These are phyloP conservation scores for Epirrhoe tristata DNA, from an alignment of 2,888 invertebrate species.

Conservation along the genomic window DNA sequence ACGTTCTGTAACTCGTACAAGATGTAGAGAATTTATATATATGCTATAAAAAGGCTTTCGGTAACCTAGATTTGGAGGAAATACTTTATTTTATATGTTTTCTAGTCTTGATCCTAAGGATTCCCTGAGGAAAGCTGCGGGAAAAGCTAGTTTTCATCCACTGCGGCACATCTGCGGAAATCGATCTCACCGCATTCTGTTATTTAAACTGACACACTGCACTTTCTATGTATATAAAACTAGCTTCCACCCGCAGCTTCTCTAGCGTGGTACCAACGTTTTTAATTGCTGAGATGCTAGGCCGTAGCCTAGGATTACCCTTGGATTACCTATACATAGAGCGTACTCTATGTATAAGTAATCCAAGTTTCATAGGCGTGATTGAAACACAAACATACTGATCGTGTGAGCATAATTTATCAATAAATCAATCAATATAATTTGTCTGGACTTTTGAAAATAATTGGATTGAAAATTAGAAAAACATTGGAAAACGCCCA, in stretches of 20 bases:
- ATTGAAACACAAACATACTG: too few relatives aligned
- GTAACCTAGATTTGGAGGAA: not conserved
- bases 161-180: constrained; percentile 33
- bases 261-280: not conserved
- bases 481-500: too few relatives aligned
- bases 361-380: too few relatives aligned
- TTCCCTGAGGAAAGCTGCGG: constrained; percentile 13
- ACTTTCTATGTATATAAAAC: constrained; percentile 8
- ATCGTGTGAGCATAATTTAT: too few relatives aligned
- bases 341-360: too few relatives aligned
- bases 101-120: constrained; percentile 15
- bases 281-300: too few relatives aligned
- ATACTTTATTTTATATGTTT: not conserved
- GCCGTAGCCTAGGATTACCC: too few relatives aligned
- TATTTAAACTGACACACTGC: constrained; percentile 26
- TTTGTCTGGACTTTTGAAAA: too few relatives aligned
- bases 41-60: not conserved
- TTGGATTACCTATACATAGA: too few relatives aligned
- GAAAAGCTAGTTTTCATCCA: constrained; percentile 9
- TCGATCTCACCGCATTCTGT: constrained; percentile 37
- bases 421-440: too few relatives aligned
- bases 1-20: not conserved
- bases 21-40: not conserved
- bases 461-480: too few relatives aligned
- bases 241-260: not conserved